Evolutionary conservation across 53 echinoderm and acorn worm genomes (phyloP), one percentile per base, ranked within the genome.

Genomic region (Pentamera pediparva): DNA sequence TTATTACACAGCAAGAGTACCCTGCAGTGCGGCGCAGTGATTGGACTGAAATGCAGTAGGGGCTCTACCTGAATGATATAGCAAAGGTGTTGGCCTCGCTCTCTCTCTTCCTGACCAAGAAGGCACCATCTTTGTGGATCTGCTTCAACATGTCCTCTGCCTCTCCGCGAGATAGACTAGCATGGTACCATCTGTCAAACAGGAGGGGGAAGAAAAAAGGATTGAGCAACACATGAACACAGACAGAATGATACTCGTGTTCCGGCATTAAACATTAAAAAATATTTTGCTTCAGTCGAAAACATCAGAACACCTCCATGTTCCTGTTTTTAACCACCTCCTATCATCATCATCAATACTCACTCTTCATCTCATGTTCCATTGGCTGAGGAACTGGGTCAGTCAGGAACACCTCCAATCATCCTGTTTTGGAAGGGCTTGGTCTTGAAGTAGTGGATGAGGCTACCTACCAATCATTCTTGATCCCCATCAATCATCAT

Each of bases 111-210:
- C 98, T 69, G 31, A 98, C 84, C 22, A 98, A 70, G 86, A 98
- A 98, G 30, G 91, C 89, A 18, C 98, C 91, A 62, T 98, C 98
- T 31, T 80, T 83, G 36, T 79, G 91, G 2, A 98, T 88, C 10
- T 88, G 71, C 65, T 98, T 98, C 76, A 98, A 62, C 98, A 98
- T 98, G 32, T 98, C 88, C 75, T 98, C 98, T 7, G 91, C 98
- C 57, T 92, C 85, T 4, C 69, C 43, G 45, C 98, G 76, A 19
- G 73, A 76, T 21, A 98, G 62, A 47, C 61, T 82, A 65, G 64
- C 79, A 69, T 98, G 98, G 74, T 87, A 98, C 98, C 98, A 98
- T 61, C 92, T 92, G 67, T 13, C 52, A 52, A 55, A 30, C 3
- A 28, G 32, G 32, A 28, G 32, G 32, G 28, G 2, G 9, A 29